Base-by-base conservation (phyloP, 2,113 vertebrate species). In the Cebus imitator region DNA sequence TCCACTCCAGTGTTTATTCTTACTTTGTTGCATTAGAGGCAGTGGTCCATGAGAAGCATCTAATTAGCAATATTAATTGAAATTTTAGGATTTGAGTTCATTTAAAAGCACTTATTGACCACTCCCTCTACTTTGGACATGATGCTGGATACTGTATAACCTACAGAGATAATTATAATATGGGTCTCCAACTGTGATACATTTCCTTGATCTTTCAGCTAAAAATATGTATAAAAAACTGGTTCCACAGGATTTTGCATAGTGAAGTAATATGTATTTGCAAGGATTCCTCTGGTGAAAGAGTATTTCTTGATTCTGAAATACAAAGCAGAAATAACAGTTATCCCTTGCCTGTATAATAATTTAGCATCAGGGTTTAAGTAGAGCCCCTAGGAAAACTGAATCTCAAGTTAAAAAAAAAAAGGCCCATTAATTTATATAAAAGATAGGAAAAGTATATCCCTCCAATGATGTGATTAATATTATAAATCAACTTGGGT, bases 241-340 rank as follows among this genome's bases (percentile, higher is more conserved):
- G 30, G 45, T 79, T 76, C 21, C 6, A 37, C 50, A 78, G 50
- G 48, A 90, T 81, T 94, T 87, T 81, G 12, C 32, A 57, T 50
- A 66, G 20, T 50, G 8, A 25, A 70, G 8, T 57, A 84, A 97
- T 84, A 66, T 32, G 1, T 64, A 90, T 87, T 87, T 95, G 2
- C 40, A 88, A 90, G 90, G 50, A 87, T 96, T 95, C n/a, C n/a
- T 94, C 30, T 66, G 45, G 40, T 88, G 52, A 87, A 88, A n/a
- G 18, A 87, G 6, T 94, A 80, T 45, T 96, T 96, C 48, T 95
- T 83, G 21, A 81, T 83, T 95, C 66, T 68, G 32, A 94, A 96
- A 81, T 80, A 73, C 8, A 95, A 73, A 70, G 9, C 43, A 78
- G 40, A 84, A 95, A 87, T 80, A 86, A 93, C 92, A 95, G 45